Conservation (phyloP, 2,888 invertebrate species). For the Thymelicus lineola region DNA sequence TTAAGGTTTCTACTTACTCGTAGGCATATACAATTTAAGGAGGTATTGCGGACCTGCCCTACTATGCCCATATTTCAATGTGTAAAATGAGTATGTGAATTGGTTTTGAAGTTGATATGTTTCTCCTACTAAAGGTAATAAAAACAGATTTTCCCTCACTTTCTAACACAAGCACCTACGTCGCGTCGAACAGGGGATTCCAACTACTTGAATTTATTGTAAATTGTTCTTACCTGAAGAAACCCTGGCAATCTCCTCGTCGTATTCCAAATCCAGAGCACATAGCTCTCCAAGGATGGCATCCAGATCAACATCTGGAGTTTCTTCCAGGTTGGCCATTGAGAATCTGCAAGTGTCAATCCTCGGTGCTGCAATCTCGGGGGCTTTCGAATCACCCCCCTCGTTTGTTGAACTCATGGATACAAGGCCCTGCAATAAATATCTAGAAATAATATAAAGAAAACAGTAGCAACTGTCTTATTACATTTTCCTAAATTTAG, state of each 20-base stretch:
- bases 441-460: constrained; percentile 8
- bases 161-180: too few species aligned
- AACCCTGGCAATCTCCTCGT: constrained; percentile 82
- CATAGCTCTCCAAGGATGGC: constrained; percentile 98
- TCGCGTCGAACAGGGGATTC: too few species aligned
- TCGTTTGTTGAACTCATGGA: constrained; percentile 75
- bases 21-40: too few species aligned
- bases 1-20: too few species aligned
- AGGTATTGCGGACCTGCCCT: too few species aligned
- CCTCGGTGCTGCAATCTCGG: constrained; percentile 91
- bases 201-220: too few species aligned
- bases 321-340: constrained; percentile 98
- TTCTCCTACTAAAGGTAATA: too few species aligned
- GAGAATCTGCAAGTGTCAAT: constrained; percentile 97
- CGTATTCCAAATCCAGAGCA: constrained; percentile 92
- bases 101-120: too few species aligned
- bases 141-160: too few species aligned
- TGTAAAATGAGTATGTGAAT: too few species aligned
- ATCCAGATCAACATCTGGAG: constrained; percentile 98
- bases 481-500: too few species aligned
- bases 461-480: background rate
- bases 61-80: too few species aligned
- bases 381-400: constrained; percentile 85
- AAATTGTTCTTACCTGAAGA: constrained; percentile 62
- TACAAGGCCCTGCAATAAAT: constrained; percentile 86